A percentile compares a stretch with the other conserved stretches of the same genome.
Evolutionary conservation across 1,140 invertebrate genomes (phyloP).

Genomic region (Pachypeltis micranthus): DNA sequence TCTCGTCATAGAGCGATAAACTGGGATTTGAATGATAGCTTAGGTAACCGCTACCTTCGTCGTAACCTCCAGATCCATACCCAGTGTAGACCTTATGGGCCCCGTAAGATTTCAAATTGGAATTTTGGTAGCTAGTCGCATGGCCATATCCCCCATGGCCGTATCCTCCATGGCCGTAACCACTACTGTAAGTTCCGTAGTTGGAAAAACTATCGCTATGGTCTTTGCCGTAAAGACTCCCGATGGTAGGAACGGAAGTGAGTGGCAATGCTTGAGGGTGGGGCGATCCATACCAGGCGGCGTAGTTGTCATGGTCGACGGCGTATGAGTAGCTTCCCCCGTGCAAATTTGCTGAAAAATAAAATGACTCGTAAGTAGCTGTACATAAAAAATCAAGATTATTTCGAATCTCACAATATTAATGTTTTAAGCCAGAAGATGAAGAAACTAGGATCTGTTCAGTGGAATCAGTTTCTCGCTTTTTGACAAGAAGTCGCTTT

Average conservation of each 20-base stretch:
- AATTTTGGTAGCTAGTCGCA: background rate
- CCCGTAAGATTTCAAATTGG: background rate
- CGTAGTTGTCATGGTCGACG: background rate
- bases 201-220: background rate
- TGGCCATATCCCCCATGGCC: background rate
- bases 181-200: background rate
- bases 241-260: background rate
- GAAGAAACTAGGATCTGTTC: too few relatives aligned
- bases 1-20: background rate
- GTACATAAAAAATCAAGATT: too few relatives aligned
- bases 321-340: background rate
- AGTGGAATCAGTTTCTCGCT: too few relatives aligned
- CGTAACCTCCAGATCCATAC: background rate
- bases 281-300: background rate
- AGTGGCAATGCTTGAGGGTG: background rate
- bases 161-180: background rate
- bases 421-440: too few relatives aligned
- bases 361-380: too few relatives aligned
- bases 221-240: background rate
- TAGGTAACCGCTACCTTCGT: background rate
- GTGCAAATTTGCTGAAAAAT: background rate
- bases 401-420: too few relatives aligned
- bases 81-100: background rate
- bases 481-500: too few relatives aligned
- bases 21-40: too few relatives aligned